Evolutionary conservation across 2,113 vertebrate species (phyloP).

Genomic region (Phalacrocorax carbo): DNA sequence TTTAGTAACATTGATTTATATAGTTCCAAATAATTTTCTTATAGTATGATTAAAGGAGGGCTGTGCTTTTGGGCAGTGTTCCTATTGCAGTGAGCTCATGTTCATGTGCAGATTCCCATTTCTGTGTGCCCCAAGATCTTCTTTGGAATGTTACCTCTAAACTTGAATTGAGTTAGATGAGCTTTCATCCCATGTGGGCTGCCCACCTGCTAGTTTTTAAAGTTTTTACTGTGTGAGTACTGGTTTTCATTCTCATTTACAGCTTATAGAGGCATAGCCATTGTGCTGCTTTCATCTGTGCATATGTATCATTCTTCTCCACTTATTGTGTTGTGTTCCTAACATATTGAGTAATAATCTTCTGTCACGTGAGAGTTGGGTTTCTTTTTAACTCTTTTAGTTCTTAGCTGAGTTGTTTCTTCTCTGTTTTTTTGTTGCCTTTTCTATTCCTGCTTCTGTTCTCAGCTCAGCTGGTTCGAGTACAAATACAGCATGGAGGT

Average conservation of each 20-base stretch:
- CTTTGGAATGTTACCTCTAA: not conserved
- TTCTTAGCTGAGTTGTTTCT: not conserved
- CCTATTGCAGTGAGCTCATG: not conserved
- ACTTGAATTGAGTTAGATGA: not conserved
- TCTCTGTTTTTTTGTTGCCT: not conserved
- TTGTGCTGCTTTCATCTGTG: not conserved
- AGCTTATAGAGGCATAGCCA: not conserved
- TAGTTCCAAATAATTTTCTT: not conserved
- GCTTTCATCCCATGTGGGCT: not conserved
- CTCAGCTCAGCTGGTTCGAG: not conserved
- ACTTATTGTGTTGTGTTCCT: not conserved
- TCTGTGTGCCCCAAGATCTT: not conserved
- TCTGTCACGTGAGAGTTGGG: not conserved
- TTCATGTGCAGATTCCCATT: not conserved
- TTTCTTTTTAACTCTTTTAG: not conserved
- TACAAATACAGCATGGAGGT: not conserved
- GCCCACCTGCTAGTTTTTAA: slow-evolving; percentile 1
- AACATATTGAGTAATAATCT: not conserved
- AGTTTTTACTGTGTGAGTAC: not conserved
- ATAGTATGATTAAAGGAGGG: not conserved
- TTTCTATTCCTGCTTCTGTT: not conserved
- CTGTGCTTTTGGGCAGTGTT: not conserved
- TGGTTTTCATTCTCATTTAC: not conserved
- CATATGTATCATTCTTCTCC: not conserved
- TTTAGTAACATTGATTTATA: not conserved